Evolutionary conservation across 2,113 vertebrate species (phyloP).

Genomic region (Odocoileus hemionus): DNA sequence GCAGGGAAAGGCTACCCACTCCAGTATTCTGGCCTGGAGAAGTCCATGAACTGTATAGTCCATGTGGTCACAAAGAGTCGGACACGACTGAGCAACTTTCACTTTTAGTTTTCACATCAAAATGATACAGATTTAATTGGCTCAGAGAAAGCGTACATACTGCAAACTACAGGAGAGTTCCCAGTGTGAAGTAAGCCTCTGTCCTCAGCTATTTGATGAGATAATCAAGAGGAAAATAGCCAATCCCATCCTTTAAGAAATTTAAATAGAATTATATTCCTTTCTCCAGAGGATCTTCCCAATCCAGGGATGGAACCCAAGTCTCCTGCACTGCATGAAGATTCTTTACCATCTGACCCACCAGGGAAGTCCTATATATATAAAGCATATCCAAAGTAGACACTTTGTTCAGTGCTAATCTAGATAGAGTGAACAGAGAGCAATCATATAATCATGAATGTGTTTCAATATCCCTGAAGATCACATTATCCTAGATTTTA

Average conservation of each 20-base stretch:
- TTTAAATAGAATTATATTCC: not conserved
- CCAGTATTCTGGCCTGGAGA: not conserved
- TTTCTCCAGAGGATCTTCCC: not conserved
- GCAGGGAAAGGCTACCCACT: not conserved
- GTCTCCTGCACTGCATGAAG: not conserved
- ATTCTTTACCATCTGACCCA: not conserved
- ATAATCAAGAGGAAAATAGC: not conserved
- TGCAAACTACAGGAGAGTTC: not conserved
- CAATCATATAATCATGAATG: not conserved
- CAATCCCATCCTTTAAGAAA: not conserved
- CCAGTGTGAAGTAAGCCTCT: not conserved
- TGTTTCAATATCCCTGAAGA: not conserved
- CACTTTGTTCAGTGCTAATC: not conserved
- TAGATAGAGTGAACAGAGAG: not conserved
- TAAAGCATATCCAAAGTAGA: not conserved
- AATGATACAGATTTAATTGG: not conserved
- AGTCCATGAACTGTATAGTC: not conserved
- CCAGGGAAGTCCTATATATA: not conserved
- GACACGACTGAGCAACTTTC: accelerated
- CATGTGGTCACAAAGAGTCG: not conserved
- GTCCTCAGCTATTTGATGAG: not conserved
- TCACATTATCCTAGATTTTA: not conserved
- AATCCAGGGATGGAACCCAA: not conserved
- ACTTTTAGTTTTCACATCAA: not conserved
- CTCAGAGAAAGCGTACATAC: not conserved